A percentile compares a stretch with the other conserved stretches of the same genome.
Evolutionary conservation across 2,888 invertebrate species (phyloP).

Genomic region (Sarcophaga variegata): DNA sequence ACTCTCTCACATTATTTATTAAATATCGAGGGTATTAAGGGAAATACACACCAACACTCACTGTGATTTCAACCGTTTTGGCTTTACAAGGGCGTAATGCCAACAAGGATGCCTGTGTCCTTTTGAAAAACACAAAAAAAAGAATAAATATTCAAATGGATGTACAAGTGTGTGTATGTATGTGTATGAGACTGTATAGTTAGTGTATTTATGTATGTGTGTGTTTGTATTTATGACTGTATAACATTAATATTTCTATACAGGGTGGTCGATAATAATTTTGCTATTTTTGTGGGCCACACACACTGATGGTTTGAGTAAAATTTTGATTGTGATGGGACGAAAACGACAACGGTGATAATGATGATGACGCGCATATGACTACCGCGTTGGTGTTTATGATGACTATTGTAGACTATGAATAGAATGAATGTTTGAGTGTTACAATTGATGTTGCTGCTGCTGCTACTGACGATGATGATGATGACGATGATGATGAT

Average conservation of each 20-base stretch:
- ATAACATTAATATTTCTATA: slow-evolving; percentile 3
- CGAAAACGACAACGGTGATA: not conserved
- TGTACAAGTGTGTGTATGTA: not conserved
- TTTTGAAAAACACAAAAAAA: slow-evolving; percentile 31
- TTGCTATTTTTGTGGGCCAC: slow-evolving; percentile 11
- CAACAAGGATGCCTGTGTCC: slow-evolving; percentile 56
- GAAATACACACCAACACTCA: slow-evolving; percentile 56
- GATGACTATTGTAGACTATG: slow-evolving; percentile 16
- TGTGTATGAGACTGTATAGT: not conserved
- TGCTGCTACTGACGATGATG: not conserved
- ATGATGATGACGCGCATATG: slow-evolving; percentile 31
- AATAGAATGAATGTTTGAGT: not conserved
- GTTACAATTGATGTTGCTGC: not conserved
- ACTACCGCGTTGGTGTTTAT: slow-evolving; percentile 17
- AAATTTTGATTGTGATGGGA: slow-evolving; percentile 11
- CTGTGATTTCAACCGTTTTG: slow-evolving; percentile 65
- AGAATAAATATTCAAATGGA: not conserved
- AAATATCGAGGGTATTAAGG: slow-evolving; percentile 50
- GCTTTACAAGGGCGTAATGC: slow-evolving; percentile 67
- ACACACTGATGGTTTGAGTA: slow-evolving; percentile 3
- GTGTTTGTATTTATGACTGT: slow-evolving; percentile 5
- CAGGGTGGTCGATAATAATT: slow-evolving; percentile 28
- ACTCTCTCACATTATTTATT: slow-evolving; percentile 23
- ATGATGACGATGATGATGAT: slow-evolving; percentile 52
- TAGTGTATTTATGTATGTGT: not conserved